Base-by-base conservation (phyloP, 2,797 vertebrate genomes). In the Vireo griseus region DNA sequence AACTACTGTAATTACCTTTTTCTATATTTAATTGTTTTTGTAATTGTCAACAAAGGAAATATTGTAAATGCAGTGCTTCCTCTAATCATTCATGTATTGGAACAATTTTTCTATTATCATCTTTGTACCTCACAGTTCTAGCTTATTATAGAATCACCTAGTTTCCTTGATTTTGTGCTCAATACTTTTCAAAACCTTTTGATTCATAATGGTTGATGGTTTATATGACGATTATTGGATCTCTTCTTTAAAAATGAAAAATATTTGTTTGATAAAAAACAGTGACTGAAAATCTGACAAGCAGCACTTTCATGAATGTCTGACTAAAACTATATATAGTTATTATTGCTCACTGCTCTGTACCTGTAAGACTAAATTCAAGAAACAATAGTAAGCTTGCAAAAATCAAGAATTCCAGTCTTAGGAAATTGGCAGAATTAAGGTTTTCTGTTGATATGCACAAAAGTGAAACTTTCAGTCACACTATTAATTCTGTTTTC, bases 161-260 rank as follows among this genome's bases (percentile, higher is more conserved):
- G 5, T 79, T 94, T 65, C 28, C 61, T 93, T 87, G n/a, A 76
- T 63, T 89, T 91, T 69, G 63, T 74, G 35, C 31, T 75, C 37
- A 51, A 57, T 58, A 57, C 26, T 48, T 80, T 55, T 44, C 57
- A 44, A 35, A 25, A 85, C 14, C 57, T 91, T 90, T 79, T 22
- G 17, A 37, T 86, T 86, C 6, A 2, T 81, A 35, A 35, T 22
- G 47, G 16, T 58, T 80, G 21, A 19, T 37, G 14, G 48, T 77
- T 82, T 69, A 11, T 29, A 44, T 73, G 17, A 79, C 28, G 17
- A 78, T 78, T 47, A 48, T 62, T 67, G 13, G 28, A 79, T 85
- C 77, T 72, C 9, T 83, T 58, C 55, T 88, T 79, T 82, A 40
- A 86, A 86, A 86, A 71, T 91, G 5, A 92, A 94, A 94, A 78